Percentiles rank a stretch among this genome's conserved stretches.
These are phyloP conservation scores for Julus scanicus DNA, from an alignment of 2,888 invertebrate genomes.

Conservation along the genomic window DNA sequence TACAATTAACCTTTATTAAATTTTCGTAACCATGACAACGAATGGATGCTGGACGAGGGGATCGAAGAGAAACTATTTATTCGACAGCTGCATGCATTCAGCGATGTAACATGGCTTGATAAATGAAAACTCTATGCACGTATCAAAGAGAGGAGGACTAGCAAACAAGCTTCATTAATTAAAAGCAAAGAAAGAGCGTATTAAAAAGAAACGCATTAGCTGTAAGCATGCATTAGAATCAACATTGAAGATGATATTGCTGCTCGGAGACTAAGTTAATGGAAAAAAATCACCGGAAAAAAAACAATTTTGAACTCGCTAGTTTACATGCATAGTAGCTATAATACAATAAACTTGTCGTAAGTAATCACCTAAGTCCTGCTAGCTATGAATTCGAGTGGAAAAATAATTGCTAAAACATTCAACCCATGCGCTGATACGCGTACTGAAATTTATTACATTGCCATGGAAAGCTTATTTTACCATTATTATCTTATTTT, in stretches of 20 bases:
- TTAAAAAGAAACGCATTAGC: conserved; percentile 38
- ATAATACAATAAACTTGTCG: neutral
- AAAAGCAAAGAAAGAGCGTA: conserved; percentile 39
- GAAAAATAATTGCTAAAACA: conserved; percentile 24
- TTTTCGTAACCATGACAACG: conserved; percentile 29
- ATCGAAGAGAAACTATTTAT: neutral
- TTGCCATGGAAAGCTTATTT: neutral
- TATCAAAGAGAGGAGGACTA: conserved; percentile 25
- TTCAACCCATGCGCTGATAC: neutral
- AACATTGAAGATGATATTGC: neutral
- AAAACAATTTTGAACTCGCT: neutral
- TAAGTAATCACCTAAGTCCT: neutral
- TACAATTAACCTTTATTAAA: conserved; percentile 43
- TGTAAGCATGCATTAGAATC: neutral
- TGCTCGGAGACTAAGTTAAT: neutral
- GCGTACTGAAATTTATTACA: neutral
- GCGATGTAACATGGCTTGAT: conserved; percentile 7
- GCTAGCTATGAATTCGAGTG: neutral
- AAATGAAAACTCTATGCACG: neutral
- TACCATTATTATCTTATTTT: neutral
- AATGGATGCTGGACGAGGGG: conserved; percentile 23
- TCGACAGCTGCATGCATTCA: conserved; percentile 33
- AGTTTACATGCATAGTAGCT: neutral
- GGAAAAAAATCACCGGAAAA: neutral
- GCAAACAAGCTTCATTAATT: conserved; percentile 43